phyloP scores from a whole-genome alignment of 2,888 invertebrate genomes.

The Galerucella calmariensis region DNA sequence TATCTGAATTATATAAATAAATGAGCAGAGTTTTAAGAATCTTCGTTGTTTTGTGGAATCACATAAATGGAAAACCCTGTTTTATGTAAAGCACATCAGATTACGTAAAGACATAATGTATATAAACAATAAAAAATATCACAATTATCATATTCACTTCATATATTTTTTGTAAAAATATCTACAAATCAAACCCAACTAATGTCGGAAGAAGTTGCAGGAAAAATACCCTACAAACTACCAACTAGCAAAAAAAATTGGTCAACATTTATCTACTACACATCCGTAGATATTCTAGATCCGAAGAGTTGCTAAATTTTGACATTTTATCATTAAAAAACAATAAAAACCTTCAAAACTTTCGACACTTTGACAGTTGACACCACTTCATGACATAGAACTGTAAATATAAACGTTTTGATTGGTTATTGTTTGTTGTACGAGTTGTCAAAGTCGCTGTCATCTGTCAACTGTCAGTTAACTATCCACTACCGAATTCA shows the following conservation, averaged over 20 bases:
- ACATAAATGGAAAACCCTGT: not conserved
- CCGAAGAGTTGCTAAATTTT: conserved; percentile 2
- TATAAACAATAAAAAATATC: conserved; percentile 7
- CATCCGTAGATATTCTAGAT: conserved; percentile 29
- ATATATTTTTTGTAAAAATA: too few relatives aligned
- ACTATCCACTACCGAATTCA: too few relatives aligned
- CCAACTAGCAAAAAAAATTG: conserved; percentile 48
- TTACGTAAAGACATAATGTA: not conserved
- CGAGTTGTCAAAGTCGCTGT: too few relatives aligned
- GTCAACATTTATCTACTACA: conserved; percentile 45
- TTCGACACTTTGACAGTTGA: too few relatives aligned
- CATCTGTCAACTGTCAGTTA: too few relatives aligned
- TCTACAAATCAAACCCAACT: conserved; percentile 15
- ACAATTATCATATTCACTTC: not conserved
- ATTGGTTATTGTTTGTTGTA: too few relatives aligned
- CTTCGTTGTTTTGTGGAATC: too few relatives aligned
- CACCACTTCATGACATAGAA: too few relatives aligned
- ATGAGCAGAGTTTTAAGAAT: too few relatives aligned
- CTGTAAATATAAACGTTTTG: too few relatives aligned
- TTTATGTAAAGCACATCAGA: not conserved
- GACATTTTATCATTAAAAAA: not conserved
- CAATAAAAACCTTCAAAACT: not conserved
- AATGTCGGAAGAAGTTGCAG: conserved; percentile 37
- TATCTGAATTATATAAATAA: too few relatives aligned
- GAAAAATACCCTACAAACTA: conserved; percentile 48